phyloP scores from a whole-genome alignment of 2,888 invertebrate species.

The Drosophila kokeensis region DNA sequence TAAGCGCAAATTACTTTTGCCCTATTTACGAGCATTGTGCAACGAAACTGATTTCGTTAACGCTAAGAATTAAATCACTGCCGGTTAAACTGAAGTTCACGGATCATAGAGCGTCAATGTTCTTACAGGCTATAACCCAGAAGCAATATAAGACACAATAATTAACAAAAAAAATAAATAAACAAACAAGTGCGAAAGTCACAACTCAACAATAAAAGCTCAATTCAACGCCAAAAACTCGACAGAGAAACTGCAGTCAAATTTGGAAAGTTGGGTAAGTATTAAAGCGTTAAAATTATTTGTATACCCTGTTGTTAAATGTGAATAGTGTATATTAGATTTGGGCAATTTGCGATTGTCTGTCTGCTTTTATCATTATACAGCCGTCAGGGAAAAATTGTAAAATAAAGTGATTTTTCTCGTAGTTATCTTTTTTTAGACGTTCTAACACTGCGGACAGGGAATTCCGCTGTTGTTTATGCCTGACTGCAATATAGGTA shows the following conservation, averaged over 20 bases:
- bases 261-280: conserved; percentile 41
- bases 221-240: conserved; percentile 17
- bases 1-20: conserved; percentile 47
- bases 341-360: not conserved
- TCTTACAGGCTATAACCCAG: conserved; percentile 24
- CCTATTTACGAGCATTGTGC: conserved; percentile 47
- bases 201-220: conserved; percentile 16
- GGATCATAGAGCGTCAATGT: not conserved
- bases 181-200: conserved; percentile 29
- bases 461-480: not conserved
- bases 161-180: conserved; percentile 39
- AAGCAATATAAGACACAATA: conserved; percentile 69
- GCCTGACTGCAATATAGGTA: not conserved
- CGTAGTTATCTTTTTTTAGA: not conserved
- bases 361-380: not conserved
- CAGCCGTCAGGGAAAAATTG: not conserved
- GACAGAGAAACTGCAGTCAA: conserved; percentile 17
- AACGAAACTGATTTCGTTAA: conserved; percentile 54
- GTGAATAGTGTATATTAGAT: not conserved
- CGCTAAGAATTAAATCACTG: conserved; percentile 14
- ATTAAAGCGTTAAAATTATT: conserved; percentile 11
- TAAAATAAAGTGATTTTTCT: not conserved
- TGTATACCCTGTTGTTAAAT: not conserved
- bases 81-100: conserved; percentile 3
- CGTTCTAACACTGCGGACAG: not conserved